Conservation (phyloP, 2,888 invertebrate species). For the Halictus ligatus region DNA sequence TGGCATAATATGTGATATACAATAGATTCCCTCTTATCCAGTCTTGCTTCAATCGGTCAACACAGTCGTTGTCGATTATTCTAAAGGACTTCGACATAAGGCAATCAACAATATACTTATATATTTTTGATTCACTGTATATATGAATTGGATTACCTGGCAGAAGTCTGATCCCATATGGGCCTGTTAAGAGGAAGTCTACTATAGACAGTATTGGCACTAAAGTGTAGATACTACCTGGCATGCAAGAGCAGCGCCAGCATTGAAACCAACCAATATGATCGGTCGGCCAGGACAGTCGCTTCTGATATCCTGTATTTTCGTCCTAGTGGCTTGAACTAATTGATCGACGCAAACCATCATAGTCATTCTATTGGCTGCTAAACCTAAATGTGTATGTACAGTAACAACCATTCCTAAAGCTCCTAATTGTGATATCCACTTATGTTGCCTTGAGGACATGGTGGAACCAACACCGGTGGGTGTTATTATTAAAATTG, state of each 20-base stretch:
- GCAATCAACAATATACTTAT: no score
- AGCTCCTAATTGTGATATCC: constrained; percentile 88
- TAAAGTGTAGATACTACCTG: constrained; percentile 84
- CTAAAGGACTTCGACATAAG: no score
- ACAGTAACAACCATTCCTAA: constrained; percentile 89
- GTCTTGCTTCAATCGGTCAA: no score
- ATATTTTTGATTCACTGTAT: no score
- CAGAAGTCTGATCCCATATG: not conserved
- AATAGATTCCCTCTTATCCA: no score
- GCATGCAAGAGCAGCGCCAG: constrained; percentile 90
- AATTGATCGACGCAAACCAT: constrained; percentile 87
- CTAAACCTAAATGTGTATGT: constrained; percentile 85
- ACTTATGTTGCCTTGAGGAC: constrained; percentile 88
- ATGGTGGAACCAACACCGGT: constrained; percentile 84
- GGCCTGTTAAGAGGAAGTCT: not conserved
- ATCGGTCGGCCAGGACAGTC: constrained; percentile 90
- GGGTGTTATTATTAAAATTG: constrained; percentile 88
- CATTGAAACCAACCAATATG: constrained; percentile 91
- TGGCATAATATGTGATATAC: not conserved
- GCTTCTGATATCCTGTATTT: constrained; percentile 89
- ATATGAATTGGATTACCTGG: no score
- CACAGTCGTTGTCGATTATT: no score
- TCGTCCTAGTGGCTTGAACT: constrained; percentile 88
- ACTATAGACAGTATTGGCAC: not conserved
- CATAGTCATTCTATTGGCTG: constrained; percentile 84